phyloP scores from a whole-genome alignment of 2,888 invertebrate genomes.

The Gordius sp. region DNA sequence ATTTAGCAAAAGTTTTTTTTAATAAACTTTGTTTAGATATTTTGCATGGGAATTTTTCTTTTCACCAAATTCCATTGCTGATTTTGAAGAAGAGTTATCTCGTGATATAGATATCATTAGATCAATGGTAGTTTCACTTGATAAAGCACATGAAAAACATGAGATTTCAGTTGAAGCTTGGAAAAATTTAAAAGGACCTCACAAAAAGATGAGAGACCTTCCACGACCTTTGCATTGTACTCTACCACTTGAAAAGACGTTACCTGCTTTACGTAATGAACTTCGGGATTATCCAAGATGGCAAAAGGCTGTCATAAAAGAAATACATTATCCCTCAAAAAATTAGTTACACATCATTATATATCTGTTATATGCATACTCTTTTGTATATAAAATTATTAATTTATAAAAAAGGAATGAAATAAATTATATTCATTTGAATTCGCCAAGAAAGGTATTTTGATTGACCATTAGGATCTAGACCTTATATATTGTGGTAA shows the following conservation, averaged over 20 bases:
- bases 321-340: neutral
- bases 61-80: neutral
- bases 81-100: neutral
- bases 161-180: neutral
- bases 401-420: no score
- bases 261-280: neutral
- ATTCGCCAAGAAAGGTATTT: no score
- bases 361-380: neutral
- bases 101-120: conserved; percentile 6
- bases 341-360: neutral
- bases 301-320: conserved; percentile 9
- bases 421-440: no score
- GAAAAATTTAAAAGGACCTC: neutral
- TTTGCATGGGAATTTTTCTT: conserved; percentile 10
- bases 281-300: neutral
- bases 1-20: no score
- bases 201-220: neutral
- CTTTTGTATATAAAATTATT: no score
- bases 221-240: neutral
- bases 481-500: no score
- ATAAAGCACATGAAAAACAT: neutral
- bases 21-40: conserved; percentile 6
- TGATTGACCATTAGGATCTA: no score
- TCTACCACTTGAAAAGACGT: neutral
- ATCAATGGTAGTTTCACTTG: neutral